These are phyloP conservation scores for Kuschelorhynchus macadamiae DNA, from an alignment of 2,888 invertebrate species.

Conservation along the genomic window DNA sequence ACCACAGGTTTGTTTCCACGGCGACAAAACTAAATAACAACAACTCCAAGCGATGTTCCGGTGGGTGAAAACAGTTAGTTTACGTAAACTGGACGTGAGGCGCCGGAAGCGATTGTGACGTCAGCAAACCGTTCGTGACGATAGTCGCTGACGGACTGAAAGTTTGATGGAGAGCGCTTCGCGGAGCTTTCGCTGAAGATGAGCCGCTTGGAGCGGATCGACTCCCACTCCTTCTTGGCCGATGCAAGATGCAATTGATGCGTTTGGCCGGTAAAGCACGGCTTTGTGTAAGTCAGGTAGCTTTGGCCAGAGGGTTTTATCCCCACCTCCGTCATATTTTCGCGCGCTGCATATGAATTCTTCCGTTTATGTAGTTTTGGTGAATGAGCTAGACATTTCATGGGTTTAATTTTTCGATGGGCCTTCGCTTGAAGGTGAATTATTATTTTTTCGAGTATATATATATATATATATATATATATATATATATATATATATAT, in stretches of 20 bases:
- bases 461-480: too few species aligned
- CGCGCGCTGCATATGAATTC: neutral
- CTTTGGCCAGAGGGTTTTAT: slow-evolving; percentile 45
- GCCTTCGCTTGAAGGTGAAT: too few species aligned
- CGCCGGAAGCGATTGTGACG: neutral
- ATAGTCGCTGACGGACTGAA: slow-evolving; percentile 46
- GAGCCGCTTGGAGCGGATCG: slow-evolving; percentile 30
- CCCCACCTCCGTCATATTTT: slow-evolving; percentile 37
- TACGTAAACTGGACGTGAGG: slow-evolving; percentile 22
- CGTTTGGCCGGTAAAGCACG: slow-evolving; percentile 55
- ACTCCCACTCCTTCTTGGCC: slow-evolving; percentile 54
- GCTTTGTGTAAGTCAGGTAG: slow-evolving; percentile 56
- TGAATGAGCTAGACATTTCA: slow-evolving; percentile 22
- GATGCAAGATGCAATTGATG: slow-evolving; percentile 54
- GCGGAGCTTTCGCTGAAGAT: slow-evolving; percentile 29
- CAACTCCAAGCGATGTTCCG: slow-evolving; percentile 43
- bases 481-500: too few species aligned
- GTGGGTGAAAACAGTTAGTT: slow-evolving; percentile 42
- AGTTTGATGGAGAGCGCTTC: slow-evolving; percentile 18
- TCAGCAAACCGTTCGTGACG: slow-evolving; percentile 15
- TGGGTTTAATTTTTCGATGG: too few species aligned
- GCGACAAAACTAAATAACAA: slow-evolving; percentile 41
- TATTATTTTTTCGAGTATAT: too few species aligned
- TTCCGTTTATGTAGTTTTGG: slow-evolving; percentile 19
- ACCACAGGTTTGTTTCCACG: slow-evolving; percentile 35